Evolutionary conservation across 2,113 vertebrate genomes (phyloP), one percentile per base, ranked within the genome.

Genomic region (Cromileptes altivelis): DNA sequence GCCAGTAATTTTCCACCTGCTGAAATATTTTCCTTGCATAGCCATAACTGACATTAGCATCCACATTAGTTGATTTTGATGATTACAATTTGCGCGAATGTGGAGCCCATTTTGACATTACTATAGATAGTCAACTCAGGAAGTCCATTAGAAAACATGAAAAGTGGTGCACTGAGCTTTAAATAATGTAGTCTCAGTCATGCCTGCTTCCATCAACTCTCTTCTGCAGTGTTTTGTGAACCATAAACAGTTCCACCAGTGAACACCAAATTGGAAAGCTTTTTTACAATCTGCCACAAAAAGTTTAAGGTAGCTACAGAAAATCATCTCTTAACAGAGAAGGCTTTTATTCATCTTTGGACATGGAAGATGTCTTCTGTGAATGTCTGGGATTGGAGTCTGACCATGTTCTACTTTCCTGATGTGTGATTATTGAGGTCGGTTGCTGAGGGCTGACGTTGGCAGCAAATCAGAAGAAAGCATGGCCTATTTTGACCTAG

Each of bases 391-490:
- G 33, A 37, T 58, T 21, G 60, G 52, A 73, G 9, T 80, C 19
- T 8, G 27, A 19, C 27, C 10, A 9, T 70, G 56, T 19, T 80
- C 77, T 27, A 64, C 52, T 80, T 81, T 74, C 17, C 23, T 40
- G 19, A 9, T 73, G 62, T 53, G 42, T 21, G 1, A 47, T 72
- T 23, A 62, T 47, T 79, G 30, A 47, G 25, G 50, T 63, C 25
- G 27, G 30, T 65, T 56, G 47, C 56, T 13, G 27, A 52, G 21
- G 56, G 47, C 53, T 12, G n/a, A 13, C 33, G 27, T 37, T 67
- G 74, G 74, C 60, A 78, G 47, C n/a, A 80, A 55, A 71, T 86
- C 40, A 58, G 53, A 81, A 61, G 33, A 74, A 47, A 57, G 18
- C 11, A 52, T 55, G 72, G 18, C 21, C 70, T 12, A 40, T 55